Percentiles rank a stretch among this genome's conserved stretches.
Conservation (phyloP, 2,888 invertebrate species). For the Trachelus iudaicus region DNA sequence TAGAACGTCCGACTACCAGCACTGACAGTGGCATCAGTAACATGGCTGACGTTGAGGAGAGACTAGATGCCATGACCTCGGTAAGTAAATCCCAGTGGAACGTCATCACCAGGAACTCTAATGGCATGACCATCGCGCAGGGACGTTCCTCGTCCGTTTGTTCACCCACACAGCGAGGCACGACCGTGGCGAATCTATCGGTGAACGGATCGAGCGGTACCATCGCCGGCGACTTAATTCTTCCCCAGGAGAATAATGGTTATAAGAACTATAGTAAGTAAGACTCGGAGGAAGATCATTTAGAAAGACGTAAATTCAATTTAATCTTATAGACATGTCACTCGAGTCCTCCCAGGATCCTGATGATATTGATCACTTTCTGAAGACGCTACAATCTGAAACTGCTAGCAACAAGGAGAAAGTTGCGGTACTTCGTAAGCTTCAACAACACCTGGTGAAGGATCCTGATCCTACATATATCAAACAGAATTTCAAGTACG, state of each 20-base stretch:
- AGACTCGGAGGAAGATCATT: neutral
- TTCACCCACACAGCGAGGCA: conserved; percentile 62
- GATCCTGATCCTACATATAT: conserved; percentile 57
- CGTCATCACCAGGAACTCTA: neutral
- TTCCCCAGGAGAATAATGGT: conserved; percentile 63
- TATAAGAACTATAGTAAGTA: conserved; percentile 56
- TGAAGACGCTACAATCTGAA: conserved; percentile 53
- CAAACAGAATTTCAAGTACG: conserved; percentile 60
- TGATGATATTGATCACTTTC: conserved; percentile 57
- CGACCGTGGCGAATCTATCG: conserved; percentile 50
- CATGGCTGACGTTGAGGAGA: conserved; percentile 75
- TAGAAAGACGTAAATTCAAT: conserved; percentile 4
- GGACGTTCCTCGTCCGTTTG: conserved; percentile 65
- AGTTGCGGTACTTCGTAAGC: conserved; percentile 55
- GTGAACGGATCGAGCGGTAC: conserved; percentile 62
- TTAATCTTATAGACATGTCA: conserved; percentile 40
- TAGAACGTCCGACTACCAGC: conserved; percentile 79
- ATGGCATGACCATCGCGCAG: conserved; percentile 31
- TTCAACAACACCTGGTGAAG: conserved; percentile 55
- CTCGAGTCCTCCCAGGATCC: conserved; percentile 55
- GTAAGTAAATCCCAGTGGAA: conserved; percentile 36
- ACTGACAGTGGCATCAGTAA: conserved; percentile 92
- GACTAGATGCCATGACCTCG: conserved; percentile 66
- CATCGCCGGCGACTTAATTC: conserved; percentile 60
- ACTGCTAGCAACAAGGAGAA: conserved; percentile 50